Percentiles rank a stretch among this genome's conserved stretches.
Conservation (phyloP, 92 coral and sea anemone species). For the Porites rus region DNA sequence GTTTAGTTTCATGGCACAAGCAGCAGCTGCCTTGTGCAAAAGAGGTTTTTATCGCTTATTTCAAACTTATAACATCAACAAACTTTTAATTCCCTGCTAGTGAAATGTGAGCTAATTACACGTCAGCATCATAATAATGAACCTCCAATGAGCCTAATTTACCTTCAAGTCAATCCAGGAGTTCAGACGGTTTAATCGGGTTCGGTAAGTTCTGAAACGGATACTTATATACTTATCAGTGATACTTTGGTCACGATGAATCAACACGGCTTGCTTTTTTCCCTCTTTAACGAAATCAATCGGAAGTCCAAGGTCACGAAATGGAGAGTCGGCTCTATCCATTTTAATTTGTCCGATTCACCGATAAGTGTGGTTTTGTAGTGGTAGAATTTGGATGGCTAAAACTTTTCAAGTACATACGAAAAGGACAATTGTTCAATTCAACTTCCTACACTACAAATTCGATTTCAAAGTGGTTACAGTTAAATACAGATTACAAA, state of each 20-base stretch:
- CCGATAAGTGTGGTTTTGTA: background rate
- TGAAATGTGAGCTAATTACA: background rate
- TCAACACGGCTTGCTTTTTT: constrained; percentile 10
- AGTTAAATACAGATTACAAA: too few relatives aligned
- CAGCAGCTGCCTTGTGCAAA: constrained; percentile 43
- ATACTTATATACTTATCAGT: too few relatives aligned
- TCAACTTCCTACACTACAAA: too few relatives aligned
- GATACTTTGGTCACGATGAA: constrained; percentile 26
- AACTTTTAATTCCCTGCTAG: background rate
- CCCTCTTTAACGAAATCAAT: constrained; percentile 32
- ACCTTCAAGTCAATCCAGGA: background rate
- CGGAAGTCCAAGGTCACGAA: constrained; percentile 42
- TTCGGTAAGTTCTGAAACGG: constrained; percentile 8
- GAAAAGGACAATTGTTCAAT: too few relatives aligned
- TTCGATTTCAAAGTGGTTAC: too few relatives aligned
- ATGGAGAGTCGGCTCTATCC: background rate
- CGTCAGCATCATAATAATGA: background rate
- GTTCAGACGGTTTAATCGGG: background rate
- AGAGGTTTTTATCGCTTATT: constrained; percentile 16
- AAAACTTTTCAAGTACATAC: background rate
- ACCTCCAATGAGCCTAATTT: background rate
- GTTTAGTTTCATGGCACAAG: constrained; percentile 6
- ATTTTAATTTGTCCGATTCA: background rate
- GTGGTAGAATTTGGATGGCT: constrained; percentile 8
- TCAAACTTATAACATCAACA: constrained; percentile 41